Evolutionary conservation across 2,113 vertebrate species (phyloP).

Genomic region (Callaeas wilsoni): DNA sequence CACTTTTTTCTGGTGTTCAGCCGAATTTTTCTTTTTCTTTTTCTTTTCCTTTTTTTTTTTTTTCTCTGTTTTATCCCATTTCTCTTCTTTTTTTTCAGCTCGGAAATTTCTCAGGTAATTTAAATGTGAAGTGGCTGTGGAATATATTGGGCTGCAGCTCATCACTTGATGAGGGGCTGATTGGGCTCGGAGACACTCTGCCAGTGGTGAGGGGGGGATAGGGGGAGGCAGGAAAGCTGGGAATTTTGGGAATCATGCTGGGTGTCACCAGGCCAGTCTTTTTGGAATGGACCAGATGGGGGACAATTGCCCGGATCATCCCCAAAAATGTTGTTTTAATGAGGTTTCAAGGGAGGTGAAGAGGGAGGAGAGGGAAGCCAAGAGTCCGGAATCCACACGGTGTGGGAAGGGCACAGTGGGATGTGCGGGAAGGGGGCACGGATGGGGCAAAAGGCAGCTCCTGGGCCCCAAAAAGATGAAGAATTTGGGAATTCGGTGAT

Average conservation of each 20-base stretch:
- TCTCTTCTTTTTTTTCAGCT: rapidly evolving
- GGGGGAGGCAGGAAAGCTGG: rapidly evolving
- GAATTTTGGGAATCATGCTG: background rate
- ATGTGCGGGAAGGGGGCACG: rapidly evolving
- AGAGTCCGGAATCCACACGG: rapidly evolving
- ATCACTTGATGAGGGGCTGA: background rate
- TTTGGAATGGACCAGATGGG: background rate
- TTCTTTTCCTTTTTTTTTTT: background rate
- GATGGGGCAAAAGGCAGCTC: rapidly evolving
- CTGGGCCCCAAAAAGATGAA: background rate
- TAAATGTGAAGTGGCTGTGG: background rate
- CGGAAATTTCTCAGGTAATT: background rate
- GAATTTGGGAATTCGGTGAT: background rate
- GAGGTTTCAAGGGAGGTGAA: background rate
- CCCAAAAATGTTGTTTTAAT: background rate
- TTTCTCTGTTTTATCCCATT: background rate
- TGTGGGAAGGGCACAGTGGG: background rate
- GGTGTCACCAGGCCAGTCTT: background rate
- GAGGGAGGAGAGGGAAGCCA: background rate
- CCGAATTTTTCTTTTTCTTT: background rate
- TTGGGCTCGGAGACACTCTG: background rate
- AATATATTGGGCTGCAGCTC: background rate
- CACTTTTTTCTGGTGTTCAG: constrained; percentile 27
- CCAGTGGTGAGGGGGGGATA: too few relatives aligned
- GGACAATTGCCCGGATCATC: rapidly evolving